phyloP scores from a whole-genome alignment of 2,113 vertebrate genomes.

The Paramormyrops kingsleyae region DNA sequence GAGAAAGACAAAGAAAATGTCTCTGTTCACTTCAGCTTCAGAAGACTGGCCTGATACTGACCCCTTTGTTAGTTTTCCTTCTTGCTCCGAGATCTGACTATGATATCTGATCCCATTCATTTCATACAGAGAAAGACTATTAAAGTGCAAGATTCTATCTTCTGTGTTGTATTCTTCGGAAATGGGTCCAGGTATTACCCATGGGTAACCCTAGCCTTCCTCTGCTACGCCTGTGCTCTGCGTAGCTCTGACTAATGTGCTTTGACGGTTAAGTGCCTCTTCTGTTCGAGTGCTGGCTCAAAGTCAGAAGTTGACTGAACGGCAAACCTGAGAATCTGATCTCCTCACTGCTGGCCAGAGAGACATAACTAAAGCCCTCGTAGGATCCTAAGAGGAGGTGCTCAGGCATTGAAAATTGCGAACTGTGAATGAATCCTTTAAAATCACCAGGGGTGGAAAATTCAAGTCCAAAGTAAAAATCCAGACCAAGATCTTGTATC shows the following conservation, averaged over 20 bases:
- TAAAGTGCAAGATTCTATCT: neutral
- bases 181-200: neutral
- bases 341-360: neutral
- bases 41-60: neutral
- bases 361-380: neutral
- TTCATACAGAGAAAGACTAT: neutral
- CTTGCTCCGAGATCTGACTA: neutral
- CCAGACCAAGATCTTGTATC: neutral
- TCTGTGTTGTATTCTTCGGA: neutral
- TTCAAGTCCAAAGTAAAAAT: neutral
- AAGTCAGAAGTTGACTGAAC: neutral
- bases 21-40: neutral
- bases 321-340: neutral
- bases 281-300: neutral
- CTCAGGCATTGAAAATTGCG: neutral
- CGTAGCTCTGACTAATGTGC: neutral
- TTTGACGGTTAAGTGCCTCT: neutral
- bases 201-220: neutral
- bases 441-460: neutral
- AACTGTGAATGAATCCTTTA: neutral
- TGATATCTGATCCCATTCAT: constrained; percentile 1
- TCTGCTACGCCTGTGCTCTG: neutral
- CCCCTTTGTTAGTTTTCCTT: neutral
- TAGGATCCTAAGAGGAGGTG: neutral
- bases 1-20: neutral